phyloP scores from a whole-genome alignment of 2,797 vertebrate genomes.

The Balearica regulorum region DNA sequence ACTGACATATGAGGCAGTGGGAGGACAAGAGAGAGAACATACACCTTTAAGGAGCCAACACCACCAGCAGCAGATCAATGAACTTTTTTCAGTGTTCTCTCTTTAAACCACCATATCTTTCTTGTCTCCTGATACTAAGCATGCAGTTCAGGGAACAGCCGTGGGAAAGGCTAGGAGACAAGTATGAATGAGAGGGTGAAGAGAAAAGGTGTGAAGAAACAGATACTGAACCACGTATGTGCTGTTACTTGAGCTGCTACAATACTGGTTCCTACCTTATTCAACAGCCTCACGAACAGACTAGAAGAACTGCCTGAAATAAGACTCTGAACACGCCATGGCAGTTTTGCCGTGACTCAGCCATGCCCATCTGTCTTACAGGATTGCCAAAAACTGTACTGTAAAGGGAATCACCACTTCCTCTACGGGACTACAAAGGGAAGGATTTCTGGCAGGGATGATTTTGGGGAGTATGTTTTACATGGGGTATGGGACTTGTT shows the following conservation, averaged over 20 bases:
- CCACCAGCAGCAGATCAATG: background rate
- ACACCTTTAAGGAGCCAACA: background rate
- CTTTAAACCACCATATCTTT: background rate
- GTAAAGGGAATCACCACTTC: background rate
- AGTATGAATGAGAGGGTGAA: background rate
- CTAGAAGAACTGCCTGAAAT: background rate
- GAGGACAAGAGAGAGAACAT: background rate
- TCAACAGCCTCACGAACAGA: background rate
- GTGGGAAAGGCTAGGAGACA: background rate
- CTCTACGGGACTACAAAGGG: background rate
- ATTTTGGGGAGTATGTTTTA: background rate
- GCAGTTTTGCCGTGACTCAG: background rate
- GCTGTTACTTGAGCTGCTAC: background rate
- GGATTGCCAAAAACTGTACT: background rate
- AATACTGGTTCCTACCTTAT: background rate
- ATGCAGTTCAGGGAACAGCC: background rate
- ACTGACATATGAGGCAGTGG: background rate
- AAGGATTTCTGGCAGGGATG: background rate
- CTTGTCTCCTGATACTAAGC: background rate
- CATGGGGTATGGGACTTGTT: background rate
- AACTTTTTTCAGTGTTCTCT: background rate
- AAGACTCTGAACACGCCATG: background rate
- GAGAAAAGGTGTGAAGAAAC: conserved; percentile 1
- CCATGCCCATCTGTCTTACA: background rate
- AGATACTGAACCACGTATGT: background rate